Conservation (phyloP, 2,797 vertebrate genomes). For the Brachyrhaphis roseni region DNA sequence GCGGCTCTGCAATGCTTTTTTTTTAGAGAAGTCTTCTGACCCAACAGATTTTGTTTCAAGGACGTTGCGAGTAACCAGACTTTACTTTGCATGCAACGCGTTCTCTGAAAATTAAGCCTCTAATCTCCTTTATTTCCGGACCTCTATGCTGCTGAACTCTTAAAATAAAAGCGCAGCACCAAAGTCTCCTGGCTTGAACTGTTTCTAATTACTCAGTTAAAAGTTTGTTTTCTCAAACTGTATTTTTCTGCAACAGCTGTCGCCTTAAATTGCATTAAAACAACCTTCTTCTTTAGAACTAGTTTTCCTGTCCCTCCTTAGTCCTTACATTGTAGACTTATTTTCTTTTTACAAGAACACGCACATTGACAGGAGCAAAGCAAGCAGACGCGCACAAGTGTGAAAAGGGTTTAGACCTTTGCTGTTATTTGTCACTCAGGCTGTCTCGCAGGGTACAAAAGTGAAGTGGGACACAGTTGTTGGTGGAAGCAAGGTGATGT, state of each 20-base stretch:
- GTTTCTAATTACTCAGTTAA: background rate
- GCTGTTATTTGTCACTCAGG: slow-evolving; percentile 67
- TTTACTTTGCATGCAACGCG: background rate
- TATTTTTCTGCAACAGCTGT: background rate
- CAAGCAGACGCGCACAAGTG: slow-evolving; percentile 37
- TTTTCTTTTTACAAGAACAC: background rate
- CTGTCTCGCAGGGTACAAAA: slow-evolving; percentile 43
- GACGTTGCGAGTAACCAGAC: background rate
- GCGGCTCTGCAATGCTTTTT: background rate
- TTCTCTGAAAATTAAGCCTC: background rate
- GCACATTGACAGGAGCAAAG: slow-evolving; percentile 15
- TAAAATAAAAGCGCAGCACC: background rate
- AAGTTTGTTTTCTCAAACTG: background rate
- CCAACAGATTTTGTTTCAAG: background rate
- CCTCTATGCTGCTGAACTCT: background rate
- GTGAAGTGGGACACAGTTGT: slow-evolving; percentile 63
- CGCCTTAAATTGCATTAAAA: background rate
- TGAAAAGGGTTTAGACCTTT: slow-evolving; percentile 45
- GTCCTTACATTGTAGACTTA: background rate
- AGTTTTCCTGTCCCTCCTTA: background rate
- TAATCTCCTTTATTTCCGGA: background rate
- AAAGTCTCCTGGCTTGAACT: background rate
- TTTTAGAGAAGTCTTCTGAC: background rate
- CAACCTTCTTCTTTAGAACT: slow-evolving; percentile 5
- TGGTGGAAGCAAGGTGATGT: slow-evolving; percentile 58